Base-by-base conservation (phyloP, 2,888 invertebrate genomes). In the Selenia dentaria region DNA sequence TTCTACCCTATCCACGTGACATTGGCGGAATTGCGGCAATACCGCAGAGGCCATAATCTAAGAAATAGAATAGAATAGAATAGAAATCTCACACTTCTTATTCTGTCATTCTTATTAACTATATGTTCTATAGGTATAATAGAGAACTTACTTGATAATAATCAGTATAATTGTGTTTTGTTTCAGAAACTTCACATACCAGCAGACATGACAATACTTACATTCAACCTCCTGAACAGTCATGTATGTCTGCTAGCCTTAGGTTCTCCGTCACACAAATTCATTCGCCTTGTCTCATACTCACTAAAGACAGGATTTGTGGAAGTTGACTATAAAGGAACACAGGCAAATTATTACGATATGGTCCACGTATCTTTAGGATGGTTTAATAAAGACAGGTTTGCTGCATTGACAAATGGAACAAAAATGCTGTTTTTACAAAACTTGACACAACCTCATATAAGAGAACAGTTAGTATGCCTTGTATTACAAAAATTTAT, bases 381-480 rank as follows among this genome's bases (percentile, higher is more conserved):
- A 4, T 73, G 72, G 64, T 83, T 74, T 43, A 69, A 82, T 34
- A 77, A 79, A 13, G 79, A 84, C 10, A 72, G 69, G 60, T 85
- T 78, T 77, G 91, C 80, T 28, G 90, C 88, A 6, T 61, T 91
- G 11, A 66, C 70, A 12, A 88, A 89, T 68, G 89, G 86, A 20
- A 79, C 83, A 0, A 77, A 71, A 54, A 63, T 41, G 36, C 56
- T 91, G 12, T 79, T 64, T 37, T 70, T 91, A 25, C 90, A 88
- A 57, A 84, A 88, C 59, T 58, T 89, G 33, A 55, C 70, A 6
- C 67, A 80, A 41, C 80, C 83, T 24, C 75, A 82, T 61, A 20
- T 79, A 4, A 70, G 50, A 46, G 59, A 71, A 42, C 57, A 66
- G 84, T 84, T 69, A 78, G 80, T 69, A 31, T 9, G 6, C 25